Evolutionary conservation across 1,140 invertebrate species (phyloP).

Genomic region (Diuraphis noxia): DNA sequence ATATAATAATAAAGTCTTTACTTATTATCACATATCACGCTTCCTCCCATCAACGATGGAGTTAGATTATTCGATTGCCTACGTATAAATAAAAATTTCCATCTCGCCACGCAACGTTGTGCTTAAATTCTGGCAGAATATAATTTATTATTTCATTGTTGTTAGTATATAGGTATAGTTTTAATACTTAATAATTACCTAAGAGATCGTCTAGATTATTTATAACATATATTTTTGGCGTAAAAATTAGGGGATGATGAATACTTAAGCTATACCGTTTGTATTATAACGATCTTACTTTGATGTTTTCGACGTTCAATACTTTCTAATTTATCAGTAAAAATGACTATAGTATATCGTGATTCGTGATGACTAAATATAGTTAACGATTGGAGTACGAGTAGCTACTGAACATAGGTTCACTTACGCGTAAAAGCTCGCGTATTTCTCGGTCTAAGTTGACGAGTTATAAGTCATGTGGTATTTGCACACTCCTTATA

Average conservation of each 20-base stretch:
- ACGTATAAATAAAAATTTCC: background rate
- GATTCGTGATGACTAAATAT: too few species aligned
- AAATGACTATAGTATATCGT: too few species aligned
- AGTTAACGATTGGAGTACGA: background rate
- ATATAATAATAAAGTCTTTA: background rate
- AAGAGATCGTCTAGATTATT: background rate
- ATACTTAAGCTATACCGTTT: background rate
- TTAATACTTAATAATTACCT: background rate
- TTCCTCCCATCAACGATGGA: background rate
- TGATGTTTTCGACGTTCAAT: background rate
- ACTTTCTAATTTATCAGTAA: background rate
- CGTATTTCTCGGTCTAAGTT: background rate
- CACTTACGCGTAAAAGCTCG: background rate
- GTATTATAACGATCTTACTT: background rate
- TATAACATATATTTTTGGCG: background rate
- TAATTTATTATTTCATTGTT: background rate
- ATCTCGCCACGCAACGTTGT: background rate
- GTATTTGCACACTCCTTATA: background rate
- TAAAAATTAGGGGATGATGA: background rate
- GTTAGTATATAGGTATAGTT: background rate
- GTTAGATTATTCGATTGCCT: background rate
- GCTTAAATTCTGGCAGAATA: background rate
- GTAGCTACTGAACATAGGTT: background rate
- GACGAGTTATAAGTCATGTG: constrained; percentile 24
- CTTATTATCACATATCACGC: too few species aligned